Evolutionary conservation across 2,797 vertebrate species (phyloP).

Genomic region (Erithacus rubecula): DNA sequence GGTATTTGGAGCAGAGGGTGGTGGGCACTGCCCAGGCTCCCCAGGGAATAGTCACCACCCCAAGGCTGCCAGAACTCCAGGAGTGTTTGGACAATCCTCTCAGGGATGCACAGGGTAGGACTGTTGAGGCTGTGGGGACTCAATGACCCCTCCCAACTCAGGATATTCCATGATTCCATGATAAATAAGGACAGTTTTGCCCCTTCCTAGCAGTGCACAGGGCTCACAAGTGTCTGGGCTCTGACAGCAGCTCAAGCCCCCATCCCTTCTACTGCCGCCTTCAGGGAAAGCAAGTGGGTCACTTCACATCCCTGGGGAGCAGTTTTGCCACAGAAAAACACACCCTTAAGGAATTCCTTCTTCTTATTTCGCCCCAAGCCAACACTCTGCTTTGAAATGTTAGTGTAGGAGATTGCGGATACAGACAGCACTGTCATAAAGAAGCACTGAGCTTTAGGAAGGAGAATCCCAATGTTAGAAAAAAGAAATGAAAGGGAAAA

Average conservation of each 20-base stretch:
- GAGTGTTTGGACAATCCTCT: rapidly evolving
- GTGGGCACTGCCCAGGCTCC: background rate
- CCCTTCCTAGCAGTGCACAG: background rate
- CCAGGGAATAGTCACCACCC: rapidly evolving
- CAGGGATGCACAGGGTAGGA: background rate
- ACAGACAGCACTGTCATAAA: no score
- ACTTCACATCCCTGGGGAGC: background rate
- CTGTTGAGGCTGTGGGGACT: no score
- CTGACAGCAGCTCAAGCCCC: rapidly evolving
- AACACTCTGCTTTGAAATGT: no score
- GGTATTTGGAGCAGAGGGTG: background rate
- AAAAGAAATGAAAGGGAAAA: background rate
- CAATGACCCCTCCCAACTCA: background rate
- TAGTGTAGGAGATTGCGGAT: no score
- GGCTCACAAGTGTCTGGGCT: background rate
- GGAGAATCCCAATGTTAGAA: background rate
- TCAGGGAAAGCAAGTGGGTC: background rate
- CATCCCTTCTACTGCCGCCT: background rate
- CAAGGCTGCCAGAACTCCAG: background rate
- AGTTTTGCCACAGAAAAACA: background rate
- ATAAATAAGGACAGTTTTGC: background rate
- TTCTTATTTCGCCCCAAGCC: no score
- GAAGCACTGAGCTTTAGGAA: background rate
- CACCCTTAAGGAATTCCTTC: no score
- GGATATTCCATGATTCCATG: background rate